phyloP scores from a whole-genome alignment of 2,797 vertebrate genomes.

The Podarcis lilfordi region DNA sequence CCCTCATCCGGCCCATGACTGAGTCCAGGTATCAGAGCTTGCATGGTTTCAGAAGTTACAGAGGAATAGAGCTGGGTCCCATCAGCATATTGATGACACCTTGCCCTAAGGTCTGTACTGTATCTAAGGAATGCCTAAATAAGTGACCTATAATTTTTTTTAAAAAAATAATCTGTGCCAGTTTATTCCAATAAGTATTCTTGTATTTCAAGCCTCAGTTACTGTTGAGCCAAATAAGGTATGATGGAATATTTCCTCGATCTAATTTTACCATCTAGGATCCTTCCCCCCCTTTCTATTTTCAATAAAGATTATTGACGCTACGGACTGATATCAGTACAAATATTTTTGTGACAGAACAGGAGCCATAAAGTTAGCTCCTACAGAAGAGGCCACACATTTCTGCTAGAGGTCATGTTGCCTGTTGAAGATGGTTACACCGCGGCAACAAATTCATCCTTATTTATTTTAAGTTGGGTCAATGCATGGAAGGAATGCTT shows the following conservation, averaged over 20 bases:
- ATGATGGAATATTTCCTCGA: neutral
- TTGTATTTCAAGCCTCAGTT: neutral
- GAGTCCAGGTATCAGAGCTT: too few species aligned
- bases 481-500: neutral
- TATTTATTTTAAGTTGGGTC: conserved; percentile 10
- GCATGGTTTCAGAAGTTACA: too few species aligned
- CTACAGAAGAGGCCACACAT: neutral
- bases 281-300: neutral
- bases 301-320: conserved; percentile 9
- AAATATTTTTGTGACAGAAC: neutral
- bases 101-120: neutral
- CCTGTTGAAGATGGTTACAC: neutral
- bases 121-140: neutral
- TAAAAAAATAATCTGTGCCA: neutral
- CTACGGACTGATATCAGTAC: neutral
- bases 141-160: neutral
- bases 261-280: neutral
- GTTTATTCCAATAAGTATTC: neutral
- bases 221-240: neutral
- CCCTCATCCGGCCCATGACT: too few species aligned
- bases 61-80: too few species aligned
- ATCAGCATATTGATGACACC: neutral
- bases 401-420: neutral
- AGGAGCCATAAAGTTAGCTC: neutral
- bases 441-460: neutral